Percentiles rank a stretch among this genome's conserved stretches.
Evolutionary conservation across 2,888 invertebrate genomes (phyloP).

Genomic region (Morpho achilles): DNA sequence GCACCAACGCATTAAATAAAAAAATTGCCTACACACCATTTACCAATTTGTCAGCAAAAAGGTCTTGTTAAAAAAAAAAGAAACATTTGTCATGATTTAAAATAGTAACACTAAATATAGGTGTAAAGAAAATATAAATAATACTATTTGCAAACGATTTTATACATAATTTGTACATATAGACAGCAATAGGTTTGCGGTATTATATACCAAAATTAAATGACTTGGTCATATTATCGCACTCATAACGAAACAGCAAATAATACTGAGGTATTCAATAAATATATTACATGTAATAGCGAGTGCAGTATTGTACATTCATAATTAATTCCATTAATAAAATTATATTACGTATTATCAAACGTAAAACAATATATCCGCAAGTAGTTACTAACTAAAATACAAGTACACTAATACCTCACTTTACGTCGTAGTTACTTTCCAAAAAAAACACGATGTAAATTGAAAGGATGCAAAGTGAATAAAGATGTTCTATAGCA

Average conservation of each 20-base stretch:
- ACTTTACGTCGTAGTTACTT: no score
- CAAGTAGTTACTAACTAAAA: no score
- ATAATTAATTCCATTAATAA: background rate
- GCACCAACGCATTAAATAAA: conserved; percentile 39
- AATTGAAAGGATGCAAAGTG: no score
- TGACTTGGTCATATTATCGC: conserved; percentile 25
- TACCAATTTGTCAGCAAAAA: conserved; percentile 17
- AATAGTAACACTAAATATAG: conserved; percentile 51
- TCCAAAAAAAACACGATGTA: no score
- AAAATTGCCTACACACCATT: conserved; percentile 32
- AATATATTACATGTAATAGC: conserved; percentile 5
- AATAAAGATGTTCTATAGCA: no score
- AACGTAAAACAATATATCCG: no score
- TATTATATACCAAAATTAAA: conserved; percentile 29
- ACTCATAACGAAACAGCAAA: conserved; percentile 20
- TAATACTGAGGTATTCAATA: conserved; percentile 32
- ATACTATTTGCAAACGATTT: conserved; percentile 54
- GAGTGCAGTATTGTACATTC: conserved; percentile 1
- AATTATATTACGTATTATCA: no score
- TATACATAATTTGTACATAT: conserved; percentile 53
- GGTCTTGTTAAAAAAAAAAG: conserved; percentile 45
- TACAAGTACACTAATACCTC: no score
- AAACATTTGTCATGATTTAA: conserved; percentile 74
- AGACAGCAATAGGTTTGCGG: conserved; percentile 43
- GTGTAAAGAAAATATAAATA: conserved; percentile 52